phyloP scores from a whole-genome alignment of 2,113 vertebrate genomes.

The Andinoacara biseriatus region DNA sequence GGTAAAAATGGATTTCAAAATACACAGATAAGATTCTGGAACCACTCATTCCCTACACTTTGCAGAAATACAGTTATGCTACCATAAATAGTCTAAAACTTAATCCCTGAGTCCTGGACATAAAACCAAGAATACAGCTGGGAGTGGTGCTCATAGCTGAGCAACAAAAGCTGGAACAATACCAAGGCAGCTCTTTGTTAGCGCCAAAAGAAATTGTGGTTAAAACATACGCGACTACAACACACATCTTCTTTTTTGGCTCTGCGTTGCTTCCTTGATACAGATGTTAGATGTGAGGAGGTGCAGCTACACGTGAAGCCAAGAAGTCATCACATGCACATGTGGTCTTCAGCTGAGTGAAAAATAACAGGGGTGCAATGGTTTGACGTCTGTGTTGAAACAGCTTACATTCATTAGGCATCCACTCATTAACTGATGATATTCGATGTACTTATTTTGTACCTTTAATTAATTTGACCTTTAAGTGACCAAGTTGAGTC shows the following conservation, averaged over 20 bases:
- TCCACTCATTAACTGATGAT: neutral
- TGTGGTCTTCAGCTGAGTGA: neutral
- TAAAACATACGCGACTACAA: neutral
- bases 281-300: neutral
- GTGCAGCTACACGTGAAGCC: neutral
- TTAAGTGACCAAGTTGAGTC: neutral
- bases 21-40: neutral
- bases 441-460: neutral
- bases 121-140: neutral
- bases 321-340: conserved; percentile 35
- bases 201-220: neutral
- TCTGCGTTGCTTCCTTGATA: neutral
- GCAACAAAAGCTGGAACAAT: conserved; percentile 5
- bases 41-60: neutral
- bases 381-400: neutral
- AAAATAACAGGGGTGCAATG: neutral
- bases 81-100: neutral
- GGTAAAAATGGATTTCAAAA: neutral
- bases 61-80: neutral
- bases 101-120: neutral
- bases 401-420: neutral
- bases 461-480: neutral
- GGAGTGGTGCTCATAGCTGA: neutral
- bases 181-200: neutral
- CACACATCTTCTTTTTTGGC: neutral